These are phyloP conservation scores for Percopsis omiscomaycus DNA, from an alignment of 2,797 vertebrate genomes.

Conservation along the genomic window DNA sequence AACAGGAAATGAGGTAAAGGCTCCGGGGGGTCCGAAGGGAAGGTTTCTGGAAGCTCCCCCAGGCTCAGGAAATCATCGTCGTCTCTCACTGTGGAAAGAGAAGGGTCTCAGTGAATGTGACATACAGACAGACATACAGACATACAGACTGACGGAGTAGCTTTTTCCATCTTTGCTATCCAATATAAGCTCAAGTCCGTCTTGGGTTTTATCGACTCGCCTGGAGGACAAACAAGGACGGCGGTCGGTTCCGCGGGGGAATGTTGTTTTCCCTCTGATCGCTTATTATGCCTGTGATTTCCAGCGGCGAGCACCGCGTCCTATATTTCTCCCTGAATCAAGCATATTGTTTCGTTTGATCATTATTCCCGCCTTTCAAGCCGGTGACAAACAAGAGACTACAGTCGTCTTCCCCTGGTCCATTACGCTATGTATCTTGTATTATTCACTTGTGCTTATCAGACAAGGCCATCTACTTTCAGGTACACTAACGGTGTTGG, in stretches of 20 bases:
- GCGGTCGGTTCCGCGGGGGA: conserved; percentile 1
- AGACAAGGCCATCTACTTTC: not conserved
- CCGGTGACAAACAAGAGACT: conserved; percentile 24
- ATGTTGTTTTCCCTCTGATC: conserved; percentile 9
- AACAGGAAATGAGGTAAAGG: conserved; percentile 92
- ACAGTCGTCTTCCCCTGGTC: conserved; percentile 25
- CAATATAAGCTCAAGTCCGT: not conserved
- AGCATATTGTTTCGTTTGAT: conserved; percentile 27
- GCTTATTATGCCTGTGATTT: conserved; percentile 29
- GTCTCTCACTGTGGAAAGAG: conserved; percentile 59
- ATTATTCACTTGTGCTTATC: not conserved
- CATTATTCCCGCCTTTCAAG: conserved; percentile 33
- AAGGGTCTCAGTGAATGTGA: not conserved
- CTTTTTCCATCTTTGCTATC: not conserved
- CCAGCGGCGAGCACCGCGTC: conserved; percentile 23
- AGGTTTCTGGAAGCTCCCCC: conserved; percentile 91
- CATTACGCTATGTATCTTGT: conserved; percentile 21
- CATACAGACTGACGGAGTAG: not conserved
- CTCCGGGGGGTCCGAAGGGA: conserved; percentile 92
- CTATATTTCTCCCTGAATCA: conserved; percentile 18
- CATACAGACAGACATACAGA: not conserved
- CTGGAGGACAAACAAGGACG: not conserved
- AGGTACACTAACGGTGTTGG: not conserved
- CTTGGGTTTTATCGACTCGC: conserved; percentile 24
- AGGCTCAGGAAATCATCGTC: conserved; percentile 89